Evolutionary conservation across 2,888 invertebrate genomes (phyloP).

Genomic region (Beris chalybata): DNA sequence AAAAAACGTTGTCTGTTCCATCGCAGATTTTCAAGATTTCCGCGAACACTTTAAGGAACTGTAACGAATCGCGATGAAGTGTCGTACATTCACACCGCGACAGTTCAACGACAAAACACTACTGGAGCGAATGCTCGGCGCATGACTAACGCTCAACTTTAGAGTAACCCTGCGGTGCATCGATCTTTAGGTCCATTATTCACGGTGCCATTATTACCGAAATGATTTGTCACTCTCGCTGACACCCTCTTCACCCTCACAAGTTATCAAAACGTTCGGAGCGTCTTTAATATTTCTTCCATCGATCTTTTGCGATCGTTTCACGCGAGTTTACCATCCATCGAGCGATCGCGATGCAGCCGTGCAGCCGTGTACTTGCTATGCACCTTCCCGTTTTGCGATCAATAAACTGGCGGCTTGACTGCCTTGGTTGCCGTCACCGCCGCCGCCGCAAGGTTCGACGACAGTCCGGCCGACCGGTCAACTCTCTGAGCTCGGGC

Average conservation of each 20-base stretch:
- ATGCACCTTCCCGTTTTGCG: background rate
- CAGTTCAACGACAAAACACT: constrained; percentile 26
- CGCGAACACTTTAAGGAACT: too few relatives aligned
- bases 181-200: constrained; percentile 25
- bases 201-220: constrained; percentile 29
- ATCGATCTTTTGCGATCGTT: constrained; percentile 13
- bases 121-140: constrained; percentile 3
- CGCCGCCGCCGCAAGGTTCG: background rate
- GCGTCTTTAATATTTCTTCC: background rate
- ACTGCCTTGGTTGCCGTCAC: background rate
- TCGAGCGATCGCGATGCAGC: background rate
- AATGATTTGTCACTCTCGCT: constrained; percentile 25
- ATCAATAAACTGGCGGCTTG: constrained; percentile 14
- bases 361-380: background rate
- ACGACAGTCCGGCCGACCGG: background rate
- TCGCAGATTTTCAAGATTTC: too few relatives aligned
- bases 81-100: constrained; percentile 14
- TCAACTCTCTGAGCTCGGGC: background rate
- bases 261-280: background rate
- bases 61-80: too few relatives aligned
- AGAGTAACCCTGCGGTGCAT: constrained; percentile 15
- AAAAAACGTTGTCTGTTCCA: too few relatives aligned
- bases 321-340: background rate
- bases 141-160: constrained; percentile 24
- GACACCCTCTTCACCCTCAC: background rate